A percentile compares a stretch with the other conserved stretches of the same genome.
phyloP scores from a whole-genome alignment of 2,797 vertebrate species.

The Acanthurus leucopareius region DNA sequence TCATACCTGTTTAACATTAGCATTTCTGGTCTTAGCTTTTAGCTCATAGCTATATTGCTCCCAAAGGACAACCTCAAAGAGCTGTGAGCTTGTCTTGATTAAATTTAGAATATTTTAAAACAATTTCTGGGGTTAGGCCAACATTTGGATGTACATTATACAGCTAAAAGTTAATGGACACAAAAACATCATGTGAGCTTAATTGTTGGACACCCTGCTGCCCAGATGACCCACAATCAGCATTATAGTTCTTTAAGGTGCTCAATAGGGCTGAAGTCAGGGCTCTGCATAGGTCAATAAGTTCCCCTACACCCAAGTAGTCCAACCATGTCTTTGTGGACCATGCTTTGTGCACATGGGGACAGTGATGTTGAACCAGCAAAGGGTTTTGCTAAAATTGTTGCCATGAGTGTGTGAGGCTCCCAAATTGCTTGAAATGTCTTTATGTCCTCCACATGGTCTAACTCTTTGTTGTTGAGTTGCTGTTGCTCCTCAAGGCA shows the following conservation, averaged over 20 bases:
- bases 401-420: neutral
- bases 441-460: neutral
- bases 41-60: too few relatives aligned
- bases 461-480: neutral
- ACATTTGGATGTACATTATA: neutral
- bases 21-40: too few relatives aligned
- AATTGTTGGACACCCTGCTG: neutral
- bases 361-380: neutral
- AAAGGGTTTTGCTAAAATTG: neutral
- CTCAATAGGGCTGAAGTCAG: neutral
- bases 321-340: neutral
- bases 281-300: neutral
- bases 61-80: too few relatives aligned
- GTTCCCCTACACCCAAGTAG: neutral
- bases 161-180: neutral
- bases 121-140: neutral
- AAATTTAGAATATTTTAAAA: too few relatives aligned
- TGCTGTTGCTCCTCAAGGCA: neutral
- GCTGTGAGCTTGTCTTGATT: too few relatives aligned
- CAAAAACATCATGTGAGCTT: neutral
- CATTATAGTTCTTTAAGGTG: neutral
- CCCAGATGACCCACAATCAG: too few relatives aligned
- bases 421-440: neutral
- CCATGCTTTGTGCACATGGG: neutral
- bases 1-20: neutral